Evolutionary conservation across 2,113 vertebrate genomes (phyloP), one percentile per base, ranked within the genome.

Genomic region (Falco punctatus): DNA sequence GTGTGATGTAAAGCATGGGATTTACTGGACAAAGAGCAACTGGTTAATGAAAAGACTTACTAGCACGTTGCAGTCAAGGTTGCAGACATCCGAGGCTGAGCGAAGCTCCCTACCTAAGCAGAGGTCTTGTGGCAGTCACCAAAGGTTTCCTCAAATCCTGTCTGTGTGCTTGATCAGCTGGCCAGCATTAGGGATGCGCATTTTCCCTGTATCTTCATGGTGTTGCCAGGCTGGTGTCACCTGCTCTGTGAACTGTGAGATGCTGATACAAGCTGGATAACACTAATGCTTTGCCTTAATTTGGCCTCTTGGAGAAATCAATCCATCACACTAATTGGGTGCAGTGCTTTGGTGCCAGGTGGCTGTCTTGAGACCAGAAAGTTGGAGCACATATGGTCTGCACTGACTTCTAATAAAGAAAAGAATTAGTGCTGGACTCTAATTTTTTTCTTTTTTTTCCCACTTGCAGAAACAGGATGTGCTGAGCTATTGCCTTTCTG

Each of bases 201-300:
- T 54, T 91, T 72, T 30, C 73, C 72, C 64, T 1, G 4, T 69
- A 1, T 18, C 94, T 49, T 66, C 70, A 19, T 0, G 49, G 87
- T 22, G 27, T 8, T 88, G 81, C 92, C 84, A 92, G 91, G 64
- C 71, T 88, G 49, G 78, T 94, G 89, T 92, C 94, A 87, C 84
- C 73, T 90, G 94, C 78, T 87, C 92, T 90, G 89, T 3, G 81
- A 96, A 92, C 89, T 92, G 91, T 80, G 84, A 92, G 95, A 95
- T 97, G 96, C 96, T 96, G 97, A 97, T 97, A 96, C 95, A 96
- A 95, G 94, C 91, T 96, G 89, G 95, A 94, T 97, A 95, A 97
- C 94, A 51, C 84, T 95, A 96, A 97, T 88, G 89, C 81, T 96
- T 90, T 95, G 87, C 87, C 91, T 96, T 97, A 95, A 96, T 97